Conservation (phyloP, 1,140 invertebrate genomes). For the Lysiphlebus fabarum region DNA sequence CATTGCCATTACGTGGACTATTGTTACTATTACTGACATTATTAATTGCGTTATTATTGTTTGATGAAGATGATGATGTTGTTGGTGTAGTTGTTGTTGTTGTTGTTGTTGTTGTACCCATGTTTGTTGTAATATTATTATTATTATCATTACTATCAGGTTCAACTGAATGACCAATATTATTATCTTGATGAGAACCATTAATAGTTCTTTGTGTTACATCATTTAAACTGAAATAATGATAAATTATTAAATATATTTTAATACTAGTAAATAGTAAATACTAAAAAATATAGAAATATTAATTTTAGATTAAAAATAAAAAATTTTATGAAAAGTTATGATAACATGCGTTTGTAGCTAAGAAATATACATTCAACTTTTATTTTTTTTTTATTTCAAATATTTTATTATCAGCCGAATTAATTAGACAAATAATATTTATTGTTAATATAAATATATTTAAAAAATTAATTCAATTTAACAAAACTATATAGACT, state of each 20-base stretch:
- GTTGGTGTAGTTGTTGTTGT: constrained; percentile 11
- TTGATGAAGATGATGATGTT: constrained; percentile 5
- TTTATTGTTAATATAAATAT: no score
- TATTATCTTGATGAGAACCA: constrained; percentile 33
- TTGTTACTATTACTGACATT: constrained; percentile 13
- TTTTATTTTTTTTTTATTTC: background rate
- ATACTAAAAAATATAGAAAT: no score
- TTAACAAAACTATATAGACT: constrained; percentile 24
- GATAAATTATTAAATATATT: constrained; percentile 2
- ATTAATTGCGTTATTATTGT: constrained; percentile 1
- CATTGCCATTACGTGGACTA: constrained; percentile 31
- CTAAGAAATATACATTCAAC: background rate
- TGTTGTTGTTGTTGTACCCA: background rate
- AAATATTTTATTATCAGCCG: background rate
- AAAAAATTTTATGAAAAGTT: background rate
- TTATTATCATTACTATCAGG: constrained; percentile 40
- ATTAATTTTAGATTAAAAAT: constrained; percentile 11
- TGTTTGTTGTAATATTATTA: constrained; percentile 13
- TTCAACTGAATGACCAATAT: constrained; percentile 32
- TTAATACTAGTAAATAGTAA: no score
- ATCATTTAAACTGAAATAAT: constrained; percentile 45
- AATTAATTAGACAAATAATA: no score
- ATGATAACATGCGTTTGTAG: background rate
- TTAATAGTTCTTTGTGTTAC: constrained; percentile 41
- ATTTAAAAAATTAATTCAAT: no score